Evolutionary conservation across 2,888 invertebrate species (phyloP).

Genomic region (Andrena praecox): DNA sequence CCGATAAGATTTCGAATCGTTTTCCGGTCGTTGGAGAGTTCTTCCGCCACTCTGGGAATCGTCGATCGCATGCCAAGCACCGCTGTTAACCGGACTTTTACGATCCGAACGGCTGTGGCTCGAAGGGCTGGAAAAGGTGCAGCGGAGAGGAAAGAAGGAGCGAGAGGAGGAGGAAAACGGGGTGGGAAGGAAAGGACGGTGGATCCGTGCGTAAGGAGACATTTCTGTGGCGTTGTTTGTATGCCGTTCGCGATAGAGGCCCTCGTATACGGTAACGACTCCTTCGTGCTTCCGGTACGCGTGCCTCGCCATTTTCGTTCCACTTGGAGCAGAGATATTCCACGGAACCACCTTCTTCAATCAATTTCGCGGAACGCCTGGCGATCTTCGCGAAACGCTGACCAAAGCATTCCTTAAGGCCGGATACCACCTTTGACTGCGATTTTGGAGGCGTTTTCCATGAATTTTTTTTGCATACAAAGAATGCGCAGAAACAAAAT

Average conservation of each 20-base stretch:
- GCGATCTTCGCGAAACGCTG: neutral
- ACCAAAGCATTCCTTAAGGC: neutral
- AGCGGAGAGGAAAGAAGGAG: slow-evolving; percentile 12
- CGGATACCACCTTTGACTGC: no score
- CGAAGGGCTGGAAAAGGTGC: slow-evolving; percentile 12
- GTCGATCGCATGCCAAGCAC: slow-evolving; percentile 68
- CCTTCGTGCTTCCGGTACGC: slow-evolving; percentile 73
- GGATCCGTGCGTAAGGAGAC: slow-evolving; percentile 68
- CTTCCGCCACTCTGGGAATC: slow-evolving; percentile 67
- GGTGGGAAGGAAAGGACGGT: slow-evolving; percentile 22
- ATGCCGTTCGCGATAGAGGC: slow-evolving; percentile 71
- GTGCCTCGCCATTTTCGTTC: slow-evolving; percentile 53
- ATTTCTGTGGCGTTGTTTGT: slow-evolving; percentile 75
- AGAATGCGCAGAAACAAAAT: no score
- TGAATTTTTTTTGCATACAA: no score
- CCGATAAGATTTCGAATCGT: slow-evolving; percentile 74
- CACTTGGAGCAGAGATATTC: slow-evolving; percentile 2
- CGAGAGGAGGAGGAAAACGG: slow-evolving; percentile 21
- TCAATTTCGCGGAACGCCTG: neutral
- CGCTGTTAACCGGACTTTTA: slow-evolving; percentile 72
- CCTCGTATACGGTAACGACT: slow-evolving; percentile 74
- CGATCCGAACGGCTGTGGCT: slow-evolving; percentile 55
- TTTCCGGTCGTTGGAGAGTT: slow-evolving; percentile 73
- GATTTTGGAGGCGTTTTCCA: no score
- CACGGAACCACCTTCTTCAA: slow-evolving; percentile 1